Conservation (phyloP, 2,113 vertebrate species). For the Seriola dumerili region DNA sequence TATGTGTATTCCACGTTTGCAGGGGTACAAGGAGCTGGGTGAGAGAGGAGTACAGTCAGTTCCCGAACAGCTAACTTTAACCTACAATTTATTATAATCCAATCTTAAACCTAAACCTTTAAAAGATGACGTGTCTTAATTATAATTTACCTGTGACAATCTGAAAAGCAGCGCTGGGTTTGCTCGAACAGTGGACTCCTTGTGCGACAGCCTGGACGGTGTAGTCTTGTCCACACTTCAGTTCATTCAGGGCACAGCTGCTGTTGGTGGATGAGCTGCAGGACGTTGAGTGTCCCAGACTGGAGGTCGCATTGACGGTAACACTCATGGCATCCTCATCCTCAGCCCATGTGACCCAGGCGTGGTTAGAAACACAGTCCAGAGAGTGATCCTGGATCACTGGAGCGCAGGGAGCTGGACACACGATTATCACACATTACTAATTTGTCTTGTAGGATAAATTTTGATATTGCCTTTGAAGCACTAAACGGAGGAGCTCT, state of each 20-base stretch:
- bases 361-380: conserved; percentile 73
- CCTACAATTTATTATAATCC: neutral
- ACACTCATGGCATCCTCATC: conserved; percentile 57
- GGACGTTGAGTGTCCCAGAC: conserved; percentile 41
- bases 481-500: no score
- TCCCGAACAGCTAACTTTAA: neutral
- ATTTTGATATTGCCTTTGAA: no score
- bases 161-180: conserved; percentile 65
- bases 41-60: conserved; percentile 16
- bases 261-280: conserved; percentile 72
- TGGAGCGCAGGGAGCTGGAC: conserved; percentile 81
- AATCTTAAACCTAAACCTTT: neutral
- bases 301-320: conserved; percentile 67
- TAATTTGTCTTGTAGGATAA: neutral
- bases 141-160: conserved; percentile 75
- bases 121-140: no score
- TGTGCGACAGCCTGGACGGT: conserved; percentile 45
- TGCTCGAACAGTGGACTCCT: conserved; percentile 73
- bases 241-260: conserved; percentile 70
- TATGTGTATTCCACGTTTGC: conserved; percentile 67
- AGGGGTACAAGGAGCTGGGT: conserved; percentile 81
- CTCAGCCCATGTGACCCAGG: conserved; percentile 71
- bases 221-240: conserved; percentile 81
- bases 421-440: neutral
- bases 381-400: conserved; percentile 52